These are phyloP conservation scores for Acanthosepion lycidas DNA, from an alignment of 2,888 invertebrate genomes.

Conservation along the genomic window DNA sequence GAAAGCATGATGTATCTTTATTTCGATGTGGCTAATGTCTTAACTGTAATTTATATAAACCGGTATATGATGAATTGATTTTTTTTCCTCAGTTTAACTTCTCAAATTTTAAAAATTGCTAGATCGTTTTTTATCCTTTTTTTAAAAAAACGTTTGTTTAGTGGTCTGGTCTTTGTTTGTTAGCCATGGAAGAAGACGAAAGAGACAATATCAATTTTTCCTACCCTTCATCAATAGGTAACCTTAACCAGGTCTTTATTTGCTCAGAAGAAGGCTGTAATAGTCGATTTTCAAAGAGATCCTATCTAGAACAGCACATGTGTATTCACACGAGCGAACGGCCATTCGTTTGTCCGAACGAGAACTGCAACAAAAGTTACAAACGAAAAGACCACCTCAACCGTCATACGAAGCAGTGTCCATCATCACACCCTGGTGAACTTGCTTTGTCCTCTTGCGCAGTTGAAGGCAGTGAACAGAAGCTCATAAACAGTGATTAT, in stretches of 20 bases:
- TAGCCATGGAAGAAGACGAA: background rate
- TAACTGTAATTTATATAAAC: background rate
- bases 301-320: background rate
- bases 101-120: background rate
- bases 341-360: conserved; percentile 59
- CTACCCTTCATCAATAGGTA: background rate
- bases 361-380: conserved; percentile 58
- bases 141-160: background rate
- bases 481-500: conserved; percentile 53
- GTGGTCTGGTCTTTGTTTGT: background rate
- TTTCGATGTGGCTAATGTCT: background rate
- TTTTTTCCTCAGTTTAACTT: background rate
- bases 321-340: conserved; percentile 42
- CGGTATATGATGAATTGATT: background rate
- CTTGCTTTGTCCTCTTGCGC: conserved; percentile 51
- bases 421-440: conserved; percentile 37
- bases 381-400: conserved; percentile 61
- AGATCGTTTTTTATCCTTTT: background rate
- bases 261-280: background rate
- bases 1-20: no score
- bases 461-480: conserved; percentile 56
- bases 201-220: background rate
- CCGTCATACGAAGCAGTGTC: conserved; percentile 58
- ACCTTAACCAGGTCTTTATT: background rate
- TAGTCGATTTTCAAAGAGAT: background rate